Conservation (phyloP, 1,140 invertebrate species). For the Bombus difficillimus region DNA sequence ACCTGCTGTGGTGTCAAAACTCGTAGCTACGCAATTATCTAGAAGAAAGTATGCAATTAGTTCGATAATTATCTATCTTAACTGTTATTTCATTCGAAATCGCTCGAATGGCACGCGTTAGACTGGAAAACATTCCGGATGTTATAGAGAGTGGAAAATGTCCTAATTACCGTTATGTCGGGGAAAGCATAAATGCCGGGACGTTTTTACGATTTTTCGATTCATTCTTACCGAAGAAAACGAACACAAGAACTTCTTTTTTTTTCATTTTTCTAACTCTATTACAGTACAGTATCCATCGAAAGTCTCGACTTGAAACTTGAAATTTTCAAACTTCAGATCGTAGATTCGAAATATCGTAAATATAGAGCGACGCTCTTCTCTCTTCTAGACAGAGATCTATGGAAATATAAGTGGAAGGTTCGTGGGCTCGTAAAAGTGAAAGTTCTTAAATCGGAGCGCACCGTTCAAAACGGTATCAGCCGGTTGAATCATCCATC, state of each 20-base stretch:
- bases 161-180: not conserved
- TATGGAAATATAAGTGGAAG: no score
- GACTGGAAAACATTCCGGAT: constrained; percentile 1
- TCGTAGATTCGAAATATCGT: not conserved
- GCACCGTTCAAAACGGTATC: not conserved
- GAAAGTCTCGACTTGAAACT: no score
- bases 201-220: not conserved
- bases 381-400: not conserved
- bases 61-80: not conserved
- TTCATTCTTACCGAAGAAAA: not conserved
- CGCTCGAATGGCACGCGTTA: not conserved
- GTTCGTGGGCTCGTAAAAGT: not conserved
- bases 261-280: not conserved
- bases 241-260: not conserved
- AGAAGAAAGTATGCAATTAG: not conserved
- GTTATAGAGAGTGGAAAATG: constrained; percentile 12
- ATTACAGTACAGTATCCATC: no score
- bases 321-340: no score
- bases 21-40: not conserved
- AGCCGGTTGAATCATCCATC: not conserved
- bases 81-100: not conserved
- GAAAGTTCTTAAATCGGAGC: not conserved
- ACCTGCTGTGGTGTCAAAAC: not conserved
- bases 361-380: no score
- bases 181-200: constrained; percentile 1